Base-by-base conservation (phyloP, 2,888 invertebrate genomes). In the Drosophila mercatorum region DNA sequence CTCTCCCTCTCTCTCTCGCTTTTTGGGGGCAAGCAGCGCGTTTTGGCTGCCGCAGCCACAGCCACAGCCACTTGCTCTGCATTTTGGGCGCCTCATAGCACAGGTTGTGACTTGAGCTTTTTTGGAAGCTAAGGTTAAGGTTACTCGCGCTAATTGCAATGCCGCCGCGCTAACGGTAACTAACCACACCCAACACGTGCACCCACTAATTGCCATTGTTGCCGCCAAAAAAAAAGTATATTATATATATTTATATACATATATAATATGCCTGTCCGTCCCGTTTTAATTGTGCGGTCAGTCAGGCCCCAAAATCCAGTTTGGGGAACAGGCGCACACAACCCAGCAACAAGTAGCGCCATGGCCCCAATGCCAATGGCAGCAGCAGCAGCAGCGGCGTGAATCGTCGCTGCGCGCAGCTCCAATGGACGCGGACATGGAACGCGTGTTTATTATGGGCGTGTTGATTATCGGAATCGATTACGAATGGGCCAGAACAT, bases 281-380 rank as follows among this genome's bases (percentile, higher is more conserved):
- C 88, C 82, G 86, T 81, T 72, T 74, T 70, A 76, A 72, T 80
- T 85, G 84, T 89, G 91, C 90, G 92, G 92, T 92, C 92, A 92
- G 91, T 92, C 91, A 89, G 91, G 91, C 92, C 92, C 92, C 92
- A 92, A 92, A 91, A 92, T 91, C 90, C 91, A 91, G 92, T 91
- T 90, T 86, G 77, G 81, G 74, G 86, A 92, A 89, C 92, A 92
- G 92, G 92, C 89, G 91, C 89, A 68, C 92, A 92, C 82, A 59
- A 72, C 10, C 53, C 28, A 31, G 68, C 75, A 84, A 76, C 82
- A 80, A 78, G 88, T 81, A 64, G 58, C 59, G 63, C 55, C 56
- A 56, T 68, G 65, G 76, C 65, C 66, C 74, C 68, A 71, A 61
- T 43, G 52, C 40, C 59, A 10, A 31, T 44, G 26, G 5, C 44